These are phyloP conservation scores for Turritopsis rubra DNA, from an alignment of 30 jellyfish, hydroid and myxozoan genomes.

Conservation along the genomic window DNA sequence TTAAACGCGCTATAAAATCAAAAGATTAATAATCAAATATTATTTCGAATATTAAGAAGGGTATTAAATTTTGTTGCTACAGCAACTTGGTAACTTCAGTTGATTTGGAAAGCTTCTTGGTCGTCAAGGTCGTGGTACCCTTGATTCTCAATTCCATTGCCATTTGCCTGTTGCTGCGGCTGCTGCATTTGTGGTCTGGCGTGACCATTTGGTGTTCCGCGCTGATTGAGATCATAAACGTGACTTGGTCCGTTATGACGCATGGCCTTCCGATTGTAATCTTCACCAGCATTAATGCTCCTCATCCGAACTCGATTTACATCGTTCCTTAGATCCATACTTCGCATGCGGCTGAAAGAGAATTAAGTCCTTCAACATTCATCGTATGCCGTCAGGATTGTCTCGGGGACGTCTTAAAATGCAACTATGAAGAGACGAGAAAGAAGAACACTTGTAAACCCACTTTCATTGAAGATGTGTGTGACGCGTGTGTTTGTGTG, in stretches of 20 bases:
- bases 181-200: not conserved
- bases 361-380: conserved; percentile 18
- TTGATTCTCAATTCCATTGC: not conserved
- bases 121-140: not conserved
- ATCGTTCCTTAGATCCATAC: conserved; percentile 19
- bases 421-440: conserved; percentile 10
- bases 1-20: not conserved
- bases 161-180: not conserved
- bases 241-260: conserved; percentile 24
- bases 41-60: no score
- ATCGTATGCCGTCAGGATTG: conserved; percentile 17
- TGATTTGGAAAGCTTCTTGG: not conserved
- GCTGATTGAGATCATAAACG: conserved; percentile 24
- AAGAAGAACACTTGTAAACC: not conserved
- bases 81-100: not conserved
- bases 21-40: no score
- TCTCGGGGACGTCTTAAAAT: conserved; percentile 9
- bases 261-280: conserved; percentile 24
- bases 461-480: not conserved
- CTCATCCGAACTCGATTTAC: not conserved
- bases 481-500: not conserved
- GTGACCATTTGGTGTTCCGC: conserved; percentile 32
- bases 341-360: conserved; percentile 33
- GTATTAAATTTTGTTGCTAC: not conserved
- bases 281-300: not conserved